phyloP scores from a whole-genome alignment of 2,797 vertebrate genomes.

The Ctenochaetus hawaiiensis region DNA sequence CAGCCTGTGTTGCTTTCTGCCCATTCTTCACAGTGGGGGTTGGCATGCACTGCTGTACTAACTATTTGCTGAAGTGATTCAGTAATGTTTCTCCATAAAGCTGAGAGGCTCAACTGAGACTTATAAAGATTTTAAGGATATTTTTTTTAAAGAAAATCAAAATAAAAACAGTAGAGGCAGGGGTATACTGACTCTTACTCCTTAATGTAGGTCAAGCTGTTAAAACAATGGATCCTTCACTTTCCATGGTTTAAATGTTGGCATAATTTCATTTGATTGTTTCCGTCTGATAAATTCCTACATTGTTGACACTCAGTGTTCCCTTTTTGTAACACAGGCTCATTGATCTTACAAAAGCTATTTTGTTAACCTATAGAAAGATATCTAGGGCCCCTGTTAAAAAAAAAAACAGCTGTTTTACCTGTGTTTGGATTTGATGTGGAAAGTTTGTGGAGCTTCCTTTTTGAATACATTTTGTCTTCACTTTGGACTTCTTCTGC shows the following conservation, averaged over 20 bases:
- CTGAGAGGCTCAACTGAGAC: neutral
- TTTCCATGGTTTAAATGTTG: neutral
- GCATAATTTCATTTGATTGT: neutral
- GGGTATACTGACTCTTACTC: neutral
- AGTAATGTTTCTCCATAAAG: neutral
- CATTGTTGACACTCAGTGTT: neutral
- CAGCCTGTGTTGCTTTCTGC: neutral
- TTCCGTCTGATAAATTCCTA: neutral
- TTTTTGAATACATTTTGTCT: neutral
- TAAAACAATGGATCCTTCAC: neutral
- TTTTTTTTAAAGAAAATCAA: neutral
- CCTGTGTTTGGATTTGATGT: neutral
- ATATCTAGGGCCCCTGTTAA: neutral
- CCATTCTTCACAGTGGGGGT: neutral
- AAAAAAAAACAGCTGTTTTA: neutral
- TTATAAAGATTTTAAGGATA: neutral
- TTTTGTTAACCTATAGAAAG: neutral
- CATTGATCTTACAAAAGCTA: neutral
- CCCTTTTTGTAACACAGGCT: neutral
- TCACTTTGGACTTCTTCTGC: neutral
- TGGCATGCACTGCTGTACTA: neutral
- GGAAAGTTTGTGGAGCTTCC: neutral
- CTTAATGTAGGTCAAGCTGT: neutral
- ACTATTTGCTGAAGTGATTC: neutral
- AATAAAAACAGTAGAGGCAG: neutral